Base-by-base conservation (phyloP, 2,888 invertebrate species). In the Nomada ruficornis region DNA sequence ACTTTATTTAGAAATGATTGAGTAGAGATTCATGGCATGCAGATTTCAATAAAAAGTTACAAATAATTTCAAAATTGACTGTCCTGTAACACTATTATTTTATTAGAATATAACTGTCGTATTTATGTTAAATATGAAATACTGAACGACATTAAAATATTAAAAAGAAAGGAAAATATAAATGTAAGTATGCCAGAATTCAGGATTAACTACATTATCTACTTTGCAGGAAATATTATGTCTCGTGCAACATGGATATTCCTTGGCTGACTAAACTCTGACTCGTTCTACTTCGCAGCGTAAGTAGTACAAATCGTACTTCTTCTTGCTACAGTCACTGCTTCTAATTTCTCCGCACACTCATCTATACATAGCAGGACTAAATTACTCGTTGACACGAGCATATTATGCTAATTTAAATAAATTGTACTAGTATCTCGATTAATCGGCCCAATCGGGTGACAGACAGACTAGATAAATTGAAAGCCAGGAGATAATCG, bases 241-340 rank as follows among this genome's bases (percentile, higher is more conserved):
- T 23, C 62, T 60, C 29, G 11, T 18, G 18, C 42, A 15, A 36
- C 26, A 36, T 44, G 47, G 26, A 42, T 60, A 50, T 60, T 60
- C 26, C 65, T 57, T 52, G 69, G 52, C 79, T 64, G 79, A 78
- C 69, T 63, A 78, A 57, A 70, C 50, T 44, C 54, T 15, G 69
- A 64, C 55, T 64, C 13, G 60, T 63, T 79, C 80, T 70, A 79
- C 80, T 74, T 77, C 52, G 42, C 9, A 7, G 44, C 63, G 44
- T 26, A 70, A 59, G 57, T 70, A 77, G 63, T 42, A 52, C 47
- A 64, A 50, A 79, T 64, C 57, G n/a, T 20, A 29, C 52, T 18
- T 13, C 42, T 29, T 5, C 20, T 29, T 29, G 29, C 63, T 55
- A n/a, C 23, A 50, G 26, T 7, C 20, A 15, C 29, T 42, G 47